Conservation (phyloP, 2,888 invertebrate genomes). For the Mythimna loreyi region DNA sequence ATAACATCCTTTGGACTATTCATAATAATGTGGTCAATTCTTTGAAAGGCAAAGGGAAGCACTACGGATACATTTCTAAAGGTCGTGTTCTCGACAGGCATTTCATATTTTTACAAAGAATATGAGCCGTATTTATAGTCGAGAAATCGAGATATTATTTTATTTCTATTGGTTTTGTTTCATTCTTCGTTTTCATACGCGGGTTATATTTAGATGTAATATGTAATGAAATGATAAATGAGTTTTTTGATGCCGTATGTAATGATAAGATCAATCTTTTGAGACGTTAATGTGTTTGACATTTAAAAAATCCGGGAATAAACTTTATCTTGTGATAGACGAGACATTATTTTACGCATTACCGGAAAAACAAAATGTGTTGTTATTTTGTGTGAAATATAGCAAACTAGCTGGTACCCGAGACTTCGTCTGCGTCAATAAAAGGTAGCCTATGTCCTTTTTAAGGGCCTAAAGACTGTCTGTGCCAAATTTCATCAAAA, state of each 20-base stretch:
- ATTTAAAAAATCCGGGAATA: background rate
- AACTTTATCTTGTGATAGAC: background rate
- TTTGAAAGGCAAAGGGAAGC: conserved; percentile 1
- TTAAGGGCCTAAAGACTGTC: no score
- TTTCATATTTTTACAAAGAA: conserved; percentile 6
- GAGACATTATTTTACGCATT: no score
- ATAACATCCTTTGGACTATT: conserved; percentile 15
- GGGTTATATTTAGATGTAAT: background rate
- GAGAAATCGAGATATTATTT: no score
- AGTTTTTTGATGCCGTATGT: background rate
- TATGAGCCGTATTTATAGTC: background rate
- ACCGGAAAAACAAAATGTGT: no score
- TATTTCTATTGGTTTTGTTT: conserved; percentile 6
- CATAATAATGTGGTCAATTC: conserved; percentile 29
- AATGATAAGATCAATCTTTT: background rate
- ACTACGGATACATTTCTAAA: conserved; percentile 1
- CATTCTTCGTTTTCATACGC: background rate
- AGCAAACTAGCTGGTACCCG: no score
- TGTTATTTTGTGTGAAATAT: no score
- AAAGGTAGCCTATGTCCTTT: no score
- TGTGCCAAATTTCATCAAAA: no score
- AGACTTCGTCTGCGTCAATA: no score
- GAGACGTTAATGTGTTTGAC: background rate
- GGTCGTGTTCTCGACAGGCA: background rate
- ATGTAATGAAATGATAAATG: background rate